phyloP scores from a whole-genome alignment of 2,797 vertebrate genomes.

The Jordanella pulchra region DNA sequence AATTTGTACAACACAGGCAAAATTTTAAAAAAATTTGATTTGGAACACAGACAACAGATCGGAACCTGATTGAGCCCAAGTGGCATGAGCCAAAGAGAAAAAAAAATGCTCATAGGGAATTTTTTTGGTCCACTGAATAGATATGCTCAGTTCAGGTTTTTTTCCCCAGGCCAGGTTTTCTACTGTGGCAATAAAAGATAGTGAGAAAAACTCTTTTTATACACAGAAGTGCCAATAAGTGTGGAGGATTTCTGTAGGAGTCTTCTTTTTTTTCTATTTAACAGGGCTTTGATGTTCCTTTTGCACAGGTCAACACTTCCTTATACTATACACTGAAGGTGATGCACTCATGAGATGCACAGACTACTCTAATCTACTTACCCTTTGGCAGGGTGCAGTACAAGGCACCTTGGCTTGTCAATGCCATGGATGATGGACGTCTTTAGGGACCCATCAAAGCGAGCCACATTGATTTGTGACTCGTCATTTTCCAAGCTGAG shows the following conservation, averaged over 20 bases:
- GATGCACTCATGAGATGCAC: constrained; percentile 49
- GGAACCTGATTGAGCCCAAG: neutral
- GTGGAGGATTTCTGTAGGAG: neutral
- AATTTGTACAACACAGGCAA: neutral
- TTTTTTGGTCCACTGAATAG: neutral
- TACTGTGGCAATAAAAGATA: neutral
- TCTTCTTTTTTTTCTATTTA: constrained; percentile 12
- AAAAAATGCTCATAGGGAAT: too few relatives aligned
- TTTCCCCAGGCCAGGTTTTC: neutral
- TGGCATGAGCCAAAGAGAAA: neutral
- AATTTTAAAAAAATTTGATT: neutral
- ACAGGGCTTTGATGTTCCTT: constrained; percentile 14
- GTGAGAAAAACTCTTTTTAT: neutral
- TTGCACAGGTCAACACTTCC: constrained; percentile 15
- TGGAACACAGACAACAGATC: neutral
- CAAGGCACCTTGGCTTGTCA: constrained; percentile 95
- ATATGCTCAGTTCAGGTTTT: neutral
- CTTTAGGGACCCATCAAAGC: constrained; percentile 96
- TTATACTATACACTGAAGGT: constrained; percentile 30
- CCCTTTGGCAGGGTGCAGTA: constrained; percentile 95
- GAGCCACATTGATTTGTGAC: constrained; percentile 97
- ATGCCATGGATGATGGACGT: constrained; percentile 98
- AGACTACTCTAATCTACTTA: constrained; percentile 81
- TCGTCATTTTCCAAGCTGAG: constrained; percentile 98
- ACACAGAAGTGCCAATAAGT: neutral